Conservation (phyloP, 2,797 vertebrate species). For the Huso huso region DNA sequence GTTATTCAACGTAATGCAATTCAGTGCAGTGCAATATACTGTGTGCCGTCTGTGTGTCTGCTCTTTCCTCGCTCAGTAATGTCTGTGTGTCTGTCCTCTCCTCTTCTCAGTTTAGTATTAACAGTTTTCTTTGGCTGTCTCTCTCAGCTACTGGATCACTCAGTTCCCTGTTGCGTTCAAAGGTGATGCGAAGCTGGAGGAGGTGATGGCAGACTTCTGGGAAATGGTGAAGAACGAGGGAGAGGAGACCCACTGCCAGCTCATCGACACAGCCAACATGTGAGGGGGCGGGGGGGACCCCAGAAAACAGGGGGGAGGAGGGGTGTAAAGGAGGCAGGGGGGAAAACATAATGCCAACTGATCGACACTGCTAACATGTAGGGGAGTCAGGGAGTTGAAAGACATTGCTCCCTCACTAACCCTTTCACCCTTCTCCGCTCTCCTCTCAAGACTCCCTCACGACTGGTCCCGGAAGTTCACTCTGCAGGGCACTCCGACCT, state of each 20-base stretch:
- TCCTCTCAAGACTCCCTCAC: conserved; percentile 25
- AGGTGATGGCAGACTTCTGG: conserved; percentile 74
- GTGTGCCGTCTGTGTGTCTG: neutral
- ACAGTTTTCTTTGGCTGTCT: neutral
- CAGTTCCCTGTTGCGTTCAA: conserved; percentile 70
- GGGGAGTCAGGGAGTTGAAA: neutral
- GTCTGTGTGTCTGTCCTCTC: neutral
- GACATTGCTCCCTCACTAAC: conserved; percentile 46
- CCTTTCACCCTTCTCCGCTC: conserved; percentile 44
- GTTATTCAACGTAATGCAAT: too few relatives aligned
- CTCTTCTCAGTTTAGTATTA: neutral
- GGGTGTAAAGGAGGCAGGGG: neutral
- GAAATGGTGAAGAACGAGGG: conserved; percentile 59
- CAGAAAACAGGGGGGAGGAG: neutral
- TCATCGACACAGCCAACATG: conserved; percentile 62
- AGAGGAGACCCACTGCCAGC: conserved; percentile 50
- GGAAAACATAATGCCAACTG: neutral
- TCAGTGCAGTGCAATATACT: neutral
- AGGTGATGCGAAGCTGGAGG: conserved; percentile 65
- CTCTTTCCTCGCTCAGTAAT: neutral
- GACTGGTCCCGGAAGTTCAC: conserved; percentile 31
- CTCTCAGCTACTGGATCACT: conserved; percentile 71
- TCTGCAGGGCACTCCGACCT: conserved; percentile 30
- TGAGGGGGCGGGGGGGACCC: conserved; percentile 41
- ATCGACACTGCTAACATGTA: neutral